Base-by-base conservation (phyloP, 2,888 invertebrate species). In the Cosmorhoe ocellata region DNA sequence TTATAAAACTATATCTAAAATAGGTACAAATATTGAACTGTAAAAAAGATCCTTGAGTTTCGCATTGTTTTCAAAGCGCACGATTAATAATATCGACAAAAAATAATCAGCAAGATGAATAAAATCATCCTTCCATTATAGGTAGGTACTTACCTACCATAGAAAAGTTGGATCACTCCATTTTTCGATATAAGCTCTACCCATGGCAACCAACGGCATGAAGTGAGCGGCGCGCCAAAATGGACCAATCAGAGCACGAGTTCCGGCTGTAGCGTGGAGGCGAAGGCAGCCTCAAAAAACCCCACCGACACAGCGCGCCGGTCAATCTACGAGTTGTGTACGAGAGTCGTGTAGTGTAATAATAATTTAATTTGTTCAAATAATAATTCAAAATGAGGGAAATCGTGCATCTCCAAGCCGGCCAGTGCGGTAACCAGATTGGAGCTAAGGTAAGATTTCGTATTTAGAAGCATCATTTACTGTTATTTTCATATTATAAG, bases 381-480 rank as follows among this genome's bases (percentile, higher is more conserved):
- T 79, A 74, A 67, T 66, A 76, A 71, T 68, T 71, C 67, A 92
- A 89, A 72, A 95, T 96, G 95, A 93, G 95, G 90, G 95, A 96
- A 92, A 96, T 96, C 83, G 94, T 96, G 66, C 95, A 95, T 73
- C 84, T 95, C 59, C 95, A 96, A 81, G 95, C 94, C 75, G 95
- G 95, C 71, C 95, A 96, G 81, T 96, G 95, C 90, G 95, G 95
- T 61, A 96, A 96, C 91, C 95, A 96, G 90, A 95, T 96, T 76
- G 95, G 95, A 84, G 90, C 91, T 71, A 91, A 90, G 86, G 91
- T 91, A 72, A 76, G 42, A 10, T 14, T 39, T 28, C 40, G 45
- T 38, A 46, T 39, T 42, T 24, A 6, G 18, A 41, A 43, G 37
- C 34, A 24, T 49, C 51, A 28, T 34, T 50, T 49, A 53, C 51